These are phyloP conservation scores for Anser brachyrhynchus DNA, from an alignment of 2,113 vertebrate species.

Conservation along the genomic window DNA sequence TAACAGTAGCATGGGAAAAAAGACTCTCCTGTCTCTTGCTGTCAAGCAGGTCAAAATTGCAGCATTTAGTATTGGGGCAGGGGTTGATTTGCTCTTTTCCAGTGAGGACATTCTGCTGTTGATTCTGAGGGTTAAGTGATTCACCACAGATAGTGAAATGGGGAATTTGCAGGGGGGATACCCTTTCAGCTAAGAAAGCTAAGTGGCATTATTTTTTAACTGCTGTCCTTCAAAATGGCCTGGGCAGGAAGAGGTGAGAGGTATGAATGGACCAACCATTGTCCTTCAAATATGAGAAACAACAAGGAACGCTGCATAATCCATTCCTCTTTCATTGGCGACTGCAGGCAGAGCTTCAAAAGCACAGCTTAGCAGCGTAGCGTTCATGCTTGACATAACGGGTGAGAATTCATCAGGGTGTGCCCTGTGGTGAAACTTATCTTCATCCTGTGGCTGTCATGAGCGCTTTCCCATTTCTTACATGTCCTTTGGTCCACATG, in stretches of 20 bases:
- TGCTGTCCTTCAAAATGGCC: background rate
- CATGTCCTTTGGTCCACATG: background rate
- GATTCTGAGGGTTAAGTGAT: background rate
- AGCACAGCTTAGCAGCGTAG: background rate
- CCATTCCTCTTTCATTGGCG: background rate
- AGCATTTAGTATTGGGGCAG: background rate
- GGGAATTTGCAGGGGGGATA: background rate
- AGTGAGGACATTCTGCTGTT: background rate
- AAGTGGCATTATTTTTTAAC: background rate
- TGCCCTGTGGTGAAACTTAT: background rate
- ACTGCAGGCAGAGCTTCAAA: background rate
- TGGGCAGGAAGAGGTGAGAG: conserved; percentile 57
- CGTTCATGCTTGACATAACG: conserved; percentile 18
- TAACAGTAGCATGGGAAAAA: background rate
- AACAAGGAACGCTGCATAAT: background rate
- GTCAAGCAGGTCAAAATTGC: background rate
- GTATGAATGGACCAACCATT: conserved; percentile 15
- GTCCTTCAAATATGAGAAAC: background rate
- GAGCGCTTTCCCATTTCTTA: background rate
- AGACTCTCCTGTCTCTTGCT: background rate
- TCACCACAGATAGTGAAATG: background rate
- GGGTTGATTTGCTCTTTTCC: background rate
- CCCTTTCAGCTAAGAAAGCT: background rate
- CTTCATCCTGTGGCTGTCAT: background rate
- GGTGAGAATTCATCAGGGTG: conserved; percentile 23